Conservation (phyloP, 1,140 invertebrate genomes). For the Lucilia sericata region DNA sequence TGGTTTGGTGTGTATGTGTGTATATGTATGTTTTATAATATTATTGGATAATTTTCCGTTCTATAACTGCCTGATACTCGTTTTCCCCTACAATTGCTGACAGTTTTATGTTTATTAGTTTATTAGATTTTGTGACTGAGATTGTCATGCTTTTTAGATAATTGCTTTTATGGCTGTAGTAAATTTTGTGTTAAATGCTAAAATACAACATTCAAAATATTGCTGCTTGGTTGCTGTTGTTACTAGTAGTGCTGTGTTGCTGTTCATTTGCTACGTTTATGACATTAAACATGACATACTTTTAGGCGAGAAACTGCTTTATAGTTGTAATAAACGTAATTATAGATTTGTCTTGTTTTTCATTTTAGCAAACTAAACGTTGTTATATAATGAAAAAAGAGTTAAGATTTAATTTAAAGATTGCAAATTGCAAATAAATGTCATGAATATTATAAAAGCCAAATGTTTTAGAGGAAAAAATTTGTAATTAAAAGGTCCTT, state of each 20-base stretch:
- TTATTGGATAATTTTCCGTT: not conserved
- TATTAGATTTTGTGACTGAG: conserved; percentile 6
- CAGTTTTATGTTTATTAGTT: conserved; percentile 7
- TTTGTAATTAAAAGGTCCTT: no score
- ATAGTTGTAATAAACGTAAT: no score
- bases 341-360: no score
- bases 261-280: not conserved
- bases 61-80: not conserved
- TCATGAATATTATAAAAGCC: no score
- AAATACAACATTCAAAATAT: not conserved
- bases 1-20: not conserved
- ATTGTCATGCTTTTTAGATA: conserved; percentile 7
- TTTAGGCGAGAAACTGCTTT: not conserved
- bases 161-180: not conserved
- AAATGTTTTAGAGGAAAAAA: no score
- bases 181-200: conserved; percentile 1
- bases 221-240: not conserved
- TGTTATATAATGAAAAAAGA: no score
- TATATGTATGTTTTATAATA: not conserved
- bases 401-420: no score
- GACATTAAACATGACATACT: not conserved
- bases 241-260: not conserved
- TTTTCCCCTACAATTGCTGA: not conserved
- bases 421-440: no score
- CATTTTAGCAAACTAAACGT: no score